Evolutionary conservation across 2,888 invertebrate genomes (phyloP).

Genomic region (Platyscelio sp.): DNA sequence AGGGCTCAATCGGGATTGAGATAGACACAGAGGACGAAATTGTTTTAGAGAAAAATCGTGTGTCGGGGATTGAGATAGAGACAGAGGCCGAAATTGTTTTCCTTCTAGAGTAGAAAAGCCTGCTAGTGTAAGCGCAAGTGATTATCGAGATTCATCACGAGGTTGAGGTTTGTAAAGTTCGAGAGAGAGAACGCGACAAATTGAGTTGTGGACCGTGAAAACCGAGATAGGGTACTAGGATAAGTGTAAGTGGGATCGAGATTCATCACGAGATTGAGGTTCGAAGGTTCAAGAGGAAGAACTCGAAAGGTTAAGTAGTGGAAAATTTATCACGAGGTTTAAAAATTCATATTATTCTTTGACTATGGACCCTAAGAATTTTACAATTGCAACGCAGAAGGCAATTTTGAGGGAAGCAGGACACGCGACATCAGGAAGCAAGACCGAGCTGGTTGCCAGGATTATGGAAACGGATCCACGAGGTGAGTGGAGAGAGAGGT

Average conservation of each 20-base stretch:
- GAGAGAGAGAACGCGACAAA: neutral
- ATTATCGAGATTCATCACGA: neutral
- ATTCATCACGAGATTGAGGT: too few relatives aligned
- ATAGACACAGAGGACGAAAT: neutral
- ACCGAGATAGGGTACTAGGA: too few relatives aligned
- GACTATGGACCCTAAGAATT: neutral
- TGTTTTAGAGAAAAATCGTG: neutral
- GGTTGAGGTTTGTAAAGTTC: neutral
- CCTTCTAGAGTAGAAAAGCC: neutral
- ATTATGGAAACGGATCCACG: neutral
- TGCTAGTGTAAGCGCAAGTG: neutral
- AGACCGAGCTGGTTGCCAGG: slow-evolving; percentile 2
- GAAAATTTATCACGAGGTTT: neutral
- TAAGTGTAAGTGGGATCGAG: too few relatives aligned
- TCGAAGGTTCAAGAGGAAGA: too few relatives aligned
- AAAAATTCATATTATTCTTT: neutral
- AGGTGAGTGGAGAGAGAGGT: slow-evolving; percentile 5
- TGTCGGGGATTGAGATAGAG: neutral
- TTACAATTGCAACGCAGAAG: neutral
- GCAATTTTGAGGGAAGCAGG: neutral
- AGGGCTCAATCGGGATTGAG: neutral
- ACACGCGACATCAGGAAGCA: neutral
- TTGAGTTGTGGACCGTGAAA: neutral
- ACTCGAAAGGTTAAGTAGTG: neutral
- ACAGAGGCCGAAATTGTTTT: too few relatives aligned